Conservation (phyloP, 2,113 vertebrate genomes). For the Morone chrysops region DNA sequence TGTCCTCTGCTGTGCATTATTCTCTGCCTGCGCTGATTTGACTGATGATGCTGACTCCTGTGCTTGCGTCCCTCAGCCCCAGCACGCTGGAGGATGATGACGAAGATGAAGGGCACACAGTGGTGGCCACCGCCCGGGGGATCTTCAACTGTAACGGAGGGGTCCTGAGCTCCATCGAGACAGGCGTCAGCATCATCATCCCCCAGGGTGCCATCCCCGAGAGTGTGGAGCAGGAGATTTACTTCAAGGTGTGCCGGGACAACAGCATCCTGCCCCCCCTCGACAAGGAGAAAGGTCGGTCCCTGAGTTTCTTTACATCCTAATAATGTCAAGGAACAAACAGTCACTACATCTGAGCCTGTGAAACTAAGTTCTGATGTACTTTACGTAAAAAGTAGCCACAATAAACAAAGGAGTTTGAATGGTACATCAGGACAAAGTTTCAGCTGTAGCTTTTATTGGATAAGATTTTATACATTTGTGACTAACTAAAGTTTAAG, state of each 20-base stretch:
- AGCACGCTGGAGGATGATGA: constrained; percentile 95
- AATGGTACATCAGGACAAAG: neutral
- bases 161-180: constrained; percentile 97
- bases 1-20: constrained; percentile 30
- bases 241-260: constrained; percentile 99
- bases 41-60: constrained; percentile 47
- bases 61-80: constrained; percentile 83
- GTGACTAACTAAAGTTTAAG: neutral
- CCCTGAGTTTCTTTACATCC: neutral
- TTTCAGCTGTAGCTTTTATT: neutral
- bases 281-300: constrained; percentile 98
- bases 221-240: constrained; percentile 97
- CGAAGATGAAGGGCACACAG: constrained; percentile 97
- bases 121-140: constrained; percentile 96
- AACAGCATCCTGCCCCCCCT: constrained; percentile 98
- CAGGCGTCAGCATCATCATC: constrained; percentile 98
- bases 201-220: constrained; percentile 98
- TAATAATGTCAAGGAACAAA: constrained; percentile 20
- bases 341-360: constrained; percentile 6
- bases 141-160: constrained; percentile 98
- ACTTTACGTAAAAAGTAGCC: neutral
- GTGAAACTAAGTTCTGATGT: neutral
- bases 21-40: constrained; percentile 16
- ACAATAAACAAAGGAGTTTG: neutral
- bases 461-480: neutral